phyloP scores from a whole-genome alignment of 2,113 vertebrate genomes.

The Tenrec ecaudatus region DNA sequence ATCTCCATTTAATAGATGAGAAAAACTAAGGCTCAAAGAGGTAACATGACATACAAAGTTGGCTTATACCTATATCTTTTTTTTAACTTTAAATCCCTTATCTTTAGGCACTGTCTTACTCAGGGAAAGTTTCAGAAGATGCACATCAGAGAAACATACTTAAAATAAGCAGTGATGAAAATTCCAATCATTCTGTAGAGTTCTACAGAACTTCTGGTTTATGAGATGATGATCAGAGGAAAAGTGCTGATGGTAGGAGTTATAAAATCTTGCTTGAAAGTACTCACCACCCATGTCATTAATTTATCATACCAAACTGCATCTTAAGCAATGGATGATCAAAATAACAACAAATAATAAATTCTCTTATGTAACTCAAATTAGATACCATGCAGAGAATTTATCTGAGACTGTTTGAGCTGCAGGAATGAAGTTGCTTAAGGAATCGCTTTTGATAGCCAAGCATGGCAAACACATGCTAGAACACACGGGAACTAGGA shows the following conservation, averaged over 20 bases:
- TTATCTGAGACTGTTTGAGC: background rate
- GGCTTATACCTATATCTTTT: background rate
- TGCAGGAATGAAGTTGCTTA: conserved; percentile 8
- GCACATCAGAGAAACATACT: background rate
- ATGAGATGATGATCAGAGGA: conserved; percentile 17
- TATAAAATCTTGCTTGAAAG: conserved; percentile 40
- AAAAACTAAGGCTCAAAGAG: background rate
- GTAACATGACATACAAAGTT: background rate
- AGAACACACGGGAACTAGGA: background rate
- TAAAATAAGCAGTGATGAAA: background rate
- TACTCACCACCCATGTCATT: background rate
- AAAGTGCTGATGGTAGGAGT: background rate
- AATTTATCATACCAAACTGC: background rate
- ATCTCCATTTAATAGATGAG: background rate
- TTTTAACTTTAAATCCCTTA: background rate
- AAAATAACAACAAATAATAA: background rate
- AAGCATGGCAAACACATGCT: background rate
- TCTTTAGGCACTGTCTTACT: too few species aligned
- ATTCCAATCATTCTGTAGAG: background rate
- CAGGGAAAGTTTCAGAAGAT: background rate
- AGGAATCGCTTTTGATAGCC: conserved; percentile 25
- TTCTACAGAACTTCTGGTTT: background rate
- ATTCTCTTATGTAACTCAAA: background rate
- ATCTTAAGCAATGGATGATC: conserved; percentile 52
- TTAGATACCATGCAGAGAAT: too few species aligned